Evolutionary conservation across 2,888 invertebrate genomes (phyloP), one percentile per base, ranked within the genome.

Genomic region (Microctonus brassicae): DNA sequence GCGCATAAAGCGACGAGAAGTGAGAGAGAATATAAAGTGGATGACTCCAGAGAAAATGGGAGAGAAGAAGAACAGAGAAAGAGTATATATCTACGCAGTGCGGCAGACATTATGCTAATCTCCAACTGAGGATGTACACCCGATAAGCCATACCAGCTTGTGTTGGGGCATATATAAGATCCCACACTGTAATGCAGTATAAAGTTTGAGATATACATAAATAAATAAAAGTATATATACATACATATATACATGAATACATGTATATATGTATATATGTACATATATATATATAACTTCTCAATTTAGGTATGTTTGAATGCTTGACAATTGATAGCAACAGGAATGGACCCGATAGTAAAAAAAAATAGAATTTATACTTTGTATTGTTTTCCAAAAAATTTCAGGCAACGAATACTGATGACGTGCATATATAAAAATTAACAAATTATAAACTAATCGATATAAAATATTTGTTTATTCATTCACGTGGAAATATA

Each of bases 51-150:
- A 24, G 24, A n/a, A 64, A 39, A 33, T 53, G 65, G 22, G 64
- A 63, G 67, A 36, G 72, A 53, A 29, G 57, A 24, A 55, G 42
- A 22, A 62, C 53, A 36, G 64, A 39, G 65, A 60, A 34, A 34
- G 69, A 33, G 61, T 36, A 64, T 52, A 58, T 69, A 76, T 66
- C 70, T 74, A 75, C 75, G 74, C 75, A 75, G 73, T 64, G 75
- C 82, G 79, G 83, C 86, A 84, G 84, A 84, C 86, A 86, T 86
- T 86, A 86, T 86, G 86, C 86, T 86, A 86, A 86, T 86, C 84
- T 84, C 80, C 83, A 81, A 82, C 84, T 81, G 83, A 84, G 86
- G 86, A 86, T 86, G 85, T 84, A 85, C 84, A 82, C 80, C 86
- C 84, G 86, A 86, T 86, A 86, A 86, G 86, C 83, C 83, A 79